A percentile compares a stretch with the other conserved stretches of the same genome.
Conservation (phyloP, 2,113 vertebrate species). For the Spermophilus dauricus region DNA sequence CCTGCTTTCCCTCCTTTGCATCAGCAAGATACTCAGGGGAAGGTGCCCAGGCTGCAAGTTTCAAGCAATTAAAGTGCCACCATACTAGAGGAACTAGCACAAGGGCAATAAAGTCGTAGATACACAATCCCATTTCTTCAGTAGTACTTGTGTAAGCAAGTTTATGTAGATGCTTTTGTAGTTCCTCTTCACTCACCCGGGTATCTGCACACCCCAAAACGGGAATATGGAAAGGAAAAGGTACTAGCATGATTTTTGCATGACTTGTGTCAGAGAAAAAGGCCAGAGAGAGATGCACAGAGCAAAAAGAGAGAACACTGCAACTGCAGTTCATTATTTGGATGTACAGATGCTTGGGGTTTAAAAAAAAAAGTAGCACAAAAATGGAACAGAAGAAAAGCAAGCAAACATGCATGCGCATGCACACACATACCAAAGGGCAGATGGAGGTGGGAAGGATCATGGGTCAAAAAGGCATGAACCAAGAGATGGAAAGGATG, state of each 20-base stretch:
- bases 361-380: constrained; percentile 15
- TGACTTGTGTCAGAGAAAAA: not conserved
- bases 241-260: not conserved
- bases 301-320: not conserved
- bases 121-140: not conserved
- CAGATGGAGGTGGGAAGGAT: not conserved
- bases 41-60: not conserved
- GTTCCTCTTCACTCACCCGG: not conserved
- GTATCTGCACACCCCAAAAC: not conserved
- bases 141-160: not conserved
- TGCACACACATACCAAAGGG: not conserved
- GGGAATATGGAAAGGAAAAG: not conserved
- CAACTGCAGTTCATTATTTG: constrained; percentile 43
- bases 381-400: constrained; percentile 26
- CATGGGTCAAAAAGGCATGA: not conserved
- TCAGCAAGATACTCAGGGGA: constrained; percentile 34
- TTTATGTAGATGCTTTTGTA: not conserved
- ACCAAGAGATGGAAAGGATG: not conserved
- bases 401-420: not conserved
- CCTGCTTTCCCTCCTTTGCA: not conserved
- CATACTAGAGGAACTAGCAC: not conserved
- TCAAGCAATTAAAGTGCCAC: not conserved
- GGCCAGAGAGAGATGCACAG: not conserved
- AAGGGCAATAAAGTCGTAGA: not conserved
- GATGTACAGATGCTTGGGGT: constrained; percentile 67